Evolutionary conservation across 2,113 vertebrate species (phyloP).

Genomic region (Poeciliopsis retropinna): DNA sequence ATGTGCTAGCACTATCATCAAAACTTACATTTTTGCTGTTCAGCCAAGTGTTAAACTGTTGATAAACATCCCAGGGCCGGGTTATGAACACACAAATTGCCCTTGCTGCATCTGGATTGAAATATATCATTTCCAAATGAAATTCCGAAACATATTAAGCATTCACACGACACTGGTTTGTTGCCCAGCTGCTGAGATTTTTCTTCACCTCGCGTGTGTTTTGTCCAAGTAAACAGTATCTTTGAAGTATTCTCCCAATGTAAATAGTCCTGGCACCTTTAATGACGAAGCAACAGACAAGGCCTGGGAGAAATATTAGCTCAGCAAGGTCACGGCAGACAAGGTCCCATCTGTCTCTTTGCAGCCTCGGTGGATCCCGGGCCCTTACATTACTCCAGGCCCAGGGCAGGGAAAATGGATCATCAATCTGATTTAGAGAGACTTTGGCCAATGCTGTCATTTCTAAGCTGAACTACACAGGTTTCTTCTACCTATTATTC

Average conservation of each 20-base stretch:
- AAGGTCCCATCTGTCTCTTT: slow-evolving; percentile 77
- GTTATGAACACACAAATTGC: background rate
- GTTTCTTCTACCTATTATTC: slow-evolving; percentile 61
- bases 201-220: slow-evolving; percentile 41
- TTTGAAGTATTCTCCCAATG: slow-evolving; percentile 69
- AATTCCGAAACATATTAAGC: background rate
- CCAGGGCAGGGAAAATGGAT: slow-evolving; percentile 70
- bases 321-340: slow-evolving; percentile 76
- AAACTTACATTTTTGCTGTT: background rate
- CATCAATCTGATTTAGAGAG: slow-evolving; percentile 78
- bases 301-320: slow-evolving; percentile 74
- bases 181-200: slow-evolving; percentile 41
- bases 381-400: slow-evolving; percentile 70
- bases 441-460: slow-evolving; percentile 66
- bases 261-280: slow-evolving; percentile 72
- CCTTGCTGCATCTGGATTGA: background rate
- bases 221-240: slow-evolving; percentile 67
- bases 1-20: background rate
- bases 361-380: slow-evolving; percentile 68
- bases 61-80: too few relatives aligned
- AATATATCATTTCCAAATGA: background rate
- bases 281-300: slow-evolving; percentile 75
- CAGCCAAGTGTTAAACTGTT: too few relatives aligned
- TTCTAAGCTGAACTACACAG: slow-evolving; percentile 64
- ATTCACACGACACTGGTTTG: slow-evolving; percentile 12